Evolutionary conservation across 2,888 invertebrate species (phyloP).

Genomic region (Phoronis australis): DNA sequence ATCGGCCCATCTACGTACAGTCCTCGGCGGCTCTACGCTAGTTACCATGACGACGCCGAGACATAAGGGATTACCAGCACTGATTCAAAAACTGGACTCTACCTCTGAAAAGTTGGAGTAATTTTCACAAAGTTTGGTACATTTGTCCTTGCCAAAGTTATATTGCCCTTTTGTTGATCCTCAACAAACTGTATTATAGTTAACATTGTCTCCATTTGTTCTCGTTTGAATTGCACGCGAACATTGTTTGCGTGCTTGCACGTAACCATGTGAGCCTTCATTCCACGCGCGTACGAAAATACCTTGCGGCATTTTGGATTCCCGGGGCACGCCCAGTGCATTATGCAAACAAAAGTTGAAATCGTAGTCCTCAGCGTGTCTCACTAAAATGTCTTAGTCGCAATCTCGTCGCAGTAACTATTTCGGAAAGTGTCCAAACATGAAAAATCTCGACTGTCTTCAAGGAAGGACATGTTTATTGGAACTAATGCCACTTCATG

Average conservation of each 20-base stretch:
- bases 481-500: too few species aligned
- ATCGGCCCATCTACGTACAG: too few species aligned
- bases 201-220: conserved; percentile 21
- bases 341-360: too few species aligned
- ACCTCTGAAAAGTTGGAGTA: not conserved
- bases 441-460: too few species aligned
- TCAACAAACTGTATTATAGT: conserved; percentile 21
- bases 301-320: conserved; percentile 58
- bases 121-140: conserved; percentile 12
- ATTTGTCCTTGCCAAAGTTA: conserved; percentile 15
- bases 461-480: too few species aligned
- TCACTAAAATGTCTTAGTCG: too few species aligned
- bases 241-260: conserved; percentile 22
- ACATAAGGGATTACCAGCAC: too few species aligned
- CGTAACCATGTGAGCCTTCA: conserved; percentile 22
- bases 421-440: too few species aligned
- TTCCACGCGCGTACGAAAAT: conserved; percentile 20
- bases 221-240: conserved; percentile 13
- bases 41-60: too few species aligned
- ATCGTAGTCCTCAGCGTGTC: too few species aligned
- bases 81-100: not conserved
- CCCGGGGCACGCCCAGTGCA: conserved; percentile 74
- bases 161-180: conserved; percentile 22
- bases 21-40: too few species aligned
- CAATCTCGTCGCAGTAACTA: too few species aligned